Conservation (phyloP, 2,113 vertebrate species). For the Colinus virginianus region DNA sequence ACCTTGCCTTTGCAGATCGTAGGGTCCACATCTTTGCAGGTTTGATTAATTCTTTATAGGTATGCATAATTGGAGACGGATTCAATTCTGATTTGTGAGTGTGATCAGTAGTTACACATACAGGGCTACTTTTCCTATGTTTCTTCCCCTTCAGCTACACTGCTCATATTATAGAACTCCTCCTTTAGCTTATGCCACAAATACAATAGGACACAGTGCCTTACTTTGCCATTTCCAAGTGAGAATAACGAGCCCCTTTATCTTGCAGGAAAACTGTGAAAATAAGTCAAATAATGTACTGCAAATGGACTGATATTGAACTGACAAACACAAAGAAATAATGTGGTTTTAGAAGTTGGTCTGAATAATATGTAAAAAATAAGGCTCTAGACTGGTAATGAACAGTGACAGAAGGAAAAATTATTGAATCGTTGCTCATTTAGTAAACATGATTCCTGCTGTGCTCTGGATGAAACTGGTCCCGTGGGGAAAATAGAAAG, state of each 20-base stretch:
- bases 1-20: not conserved
- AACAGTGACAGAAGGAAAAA: conserved; percentile 59
- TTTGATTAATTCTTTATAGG: not conserved
- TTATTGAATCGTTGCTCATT: conserved; percentile 53
- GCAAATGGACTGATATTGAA: not conserved
- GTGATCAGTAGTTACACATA: not conserved
- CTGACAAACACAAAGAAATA: not conserved
- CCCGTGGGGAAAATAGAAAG: conserved; percentile 38
- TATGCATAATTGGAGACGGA: not conserved
- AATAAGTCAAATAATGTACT: conserved; percentile 1
- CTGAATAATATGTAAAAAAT: conserved; percentile 32
- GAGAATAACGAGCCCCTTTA: not conserved
- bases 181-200: not conserved
- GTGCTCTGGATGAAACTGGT: conserved; percentile 24
- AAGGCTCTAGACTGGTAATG: conserved; percentile 38
- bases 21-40: fast-evolving
- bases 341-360: not conserved
- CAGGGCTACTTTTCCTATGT: not conserved
- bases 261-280: not conserved
- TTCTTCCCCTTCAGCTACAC: not conserved
- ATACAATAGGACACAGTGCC: not conserved
- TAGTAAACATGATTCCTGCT: conserved; percentile 32
- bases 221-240: not conserved
- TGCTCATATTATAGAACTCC: not conserved
- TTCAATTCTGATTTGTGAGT: not conserved